A percentile compares a stretch with the other conserved stretches of the same genome.
These are phyloP conservation scores for Ophioninae sp. DNA, from an alignment of 2,888 invertebrate species.

Conservation along the genomic window DNA sequence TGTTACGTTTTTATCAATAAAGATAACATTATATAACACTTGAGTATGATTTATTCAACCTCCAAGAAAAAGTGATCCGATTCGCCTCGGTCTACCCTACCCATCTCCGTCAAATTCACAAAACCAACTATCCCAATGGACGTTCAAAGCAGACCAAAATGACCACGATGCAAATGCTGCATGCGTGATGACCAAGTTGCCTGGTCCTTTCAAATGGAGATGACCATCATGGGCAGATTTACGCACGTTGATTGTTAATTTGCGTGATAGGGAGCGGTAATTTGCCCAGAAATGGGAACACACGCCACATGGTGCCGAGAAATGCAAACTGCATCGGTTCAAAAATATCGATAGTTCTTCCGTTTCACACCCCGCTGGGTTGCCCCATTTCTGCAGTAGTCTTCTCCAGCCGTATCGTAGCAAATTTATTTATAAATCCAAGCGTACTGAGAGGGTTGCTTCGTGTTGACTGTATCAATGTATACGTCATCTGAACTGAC, in stretches of 20 bases:
- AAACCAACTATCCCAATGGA: background rate
- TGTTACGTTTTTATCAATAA: no score
- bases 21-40: no score
- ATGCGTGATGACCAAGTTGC: background rate
- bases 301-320: background rate
- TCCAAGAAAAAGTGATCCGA: no score
- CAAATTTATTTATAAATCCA: conserved; percentile 60
- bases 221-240: background rate
- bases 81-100: no score
- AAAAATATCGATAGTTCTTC: conserved; percentile 29
- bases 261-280: conserved; percentile 6
- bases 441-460: background rate
- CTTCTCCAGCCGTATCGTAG: conserved; percentile 27
- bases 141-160: background rate
- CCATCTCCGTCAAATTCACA: background rate
- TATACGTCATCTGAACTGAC: background rate
- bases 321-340: background rate
- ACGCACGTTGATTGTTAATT: background rate
- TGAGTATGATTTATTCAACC: no score
- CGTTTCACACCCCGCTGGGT: conserved; percentile 49
- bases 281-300: conserved; percentile 11
- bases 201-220: no score
- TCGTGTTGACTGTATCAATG: background rate
- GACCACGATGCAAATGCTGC: background rate
- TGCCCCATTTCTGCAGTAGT: conserved; percentile 17